Percentiles rank a stretch among this genome's conserved stretches.
Evolutionary conservation across 1,140 invertebrate species (phyloP).

Genomic region (Hesperophylax magnus): DNA sequence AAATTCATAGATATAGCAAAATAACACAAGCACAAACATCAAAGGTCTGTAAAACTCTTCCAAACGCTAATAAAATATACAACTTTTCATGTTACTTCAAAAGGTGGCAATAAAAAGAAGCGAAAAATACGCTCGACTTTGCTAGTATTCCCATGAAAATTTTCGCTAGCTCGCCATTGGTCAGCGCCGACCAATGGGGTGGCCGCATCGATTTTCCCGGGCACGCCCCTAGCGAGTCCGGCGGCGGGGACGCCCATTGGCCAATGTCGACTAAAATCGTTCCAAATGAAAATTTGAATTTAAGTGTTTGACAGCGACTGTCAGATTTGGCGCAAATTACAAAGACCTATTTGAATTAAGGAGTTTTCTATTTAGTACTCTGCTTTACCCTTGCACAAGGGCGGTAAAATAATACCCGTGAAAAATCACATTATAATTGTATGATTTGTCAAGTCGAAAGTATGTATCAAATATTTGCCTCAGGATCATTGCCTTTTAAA

Average conservation of each 20-base stretch:
- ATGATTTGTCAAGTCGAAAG: too few species aligned
- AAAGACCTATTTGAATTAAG: not conserved
- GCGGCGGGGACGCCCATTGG: slow-evolving; percentile 1
- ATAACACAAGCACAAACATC: not conserved
- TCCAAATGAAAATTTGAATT: not conserved
- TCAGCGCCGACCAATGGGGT: slow-evolving; percentile 1
- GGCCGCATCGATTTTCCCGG: slow-evolving; percentile 12
- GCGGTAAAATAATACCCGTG: too few species aligned
- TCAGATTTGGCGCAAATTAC: not conserved
- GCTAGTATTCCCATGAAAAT: not conserved
- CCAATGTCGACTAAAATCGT: not conserved
- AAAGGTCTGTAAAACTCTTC: not conserved
- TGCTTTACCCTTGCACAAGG: too few species aligned
- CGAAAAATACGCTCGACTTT: not conserved
- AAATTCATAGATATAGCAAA: not conserved
- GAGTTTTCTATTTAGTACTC: too few species aligned
- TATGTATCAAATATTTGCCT: too few species aligned
- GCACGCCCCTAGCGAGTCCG: not conserved
- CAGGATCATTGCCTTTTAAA: too few species aligned
- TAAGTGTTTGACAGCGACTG: not conserved
- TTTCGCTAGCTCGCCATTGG: slow-evolving; percentile 12
- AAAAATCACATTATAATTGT: too few species aligned
- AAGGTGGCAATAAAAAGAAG: slow-evolving; percentile 3
- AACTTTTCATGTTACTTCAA: not conserved
- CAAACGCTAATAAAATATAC: not conserved